Percentiles rank a stretch among this genome's conserved stretches.
Conservation (phyloP, 2,888 invertebrate genomes). For the Polydesmus complanatus region DNA sequence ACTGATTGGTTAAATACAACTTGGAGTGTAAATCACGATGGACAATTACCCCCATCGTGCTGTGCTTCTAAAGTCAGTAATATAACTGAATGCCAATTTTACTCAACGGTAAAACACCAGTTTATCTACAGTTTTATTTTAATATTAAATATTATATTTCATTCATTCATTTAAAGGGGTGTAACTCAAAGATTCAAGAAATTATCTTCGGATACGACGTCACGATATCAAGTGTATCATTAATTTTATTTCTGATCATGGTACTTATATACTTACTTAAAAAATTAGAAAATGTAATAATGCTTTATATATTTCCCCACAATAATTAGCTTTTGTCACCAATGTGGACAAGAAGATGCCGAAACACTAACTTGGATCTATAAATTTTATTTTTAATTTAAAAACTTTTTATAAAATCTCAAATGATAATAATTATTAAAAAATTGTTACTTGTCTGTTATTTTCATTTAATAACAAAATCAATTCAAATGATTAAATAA, state of each 20-base stretch:
- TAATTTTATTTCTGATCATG: neutral
- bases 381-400: no score
- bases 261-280: no score
- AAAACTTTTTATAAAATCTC: no score
- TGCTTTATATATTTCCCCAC: no score
- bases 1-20: neutral
- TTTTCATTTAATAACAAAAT: no score
- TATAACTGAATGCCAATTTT: neutral
- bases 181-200: neutral
- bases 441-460: no score
- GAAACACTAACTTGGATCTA: no score
- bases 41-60: neutral
- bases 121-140: neutral
- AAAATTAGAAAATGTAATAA: no score
- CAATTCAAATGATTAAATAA: no score
- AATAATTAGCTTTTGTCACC: neutral
- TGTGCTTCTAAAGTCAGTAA: neutral
- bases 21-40: neutral
- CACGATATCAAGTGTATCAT: neutral
- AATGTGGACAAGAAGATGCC: neutral
- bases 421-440: no score
- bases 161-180: neutral
- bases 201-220: neutral
- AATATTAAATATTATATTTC: neutral
- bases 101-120: neutral